Base-by-base conservation (phyloP, 2,888 invertebrate species). In the Baronia brevicornis region DNA sequence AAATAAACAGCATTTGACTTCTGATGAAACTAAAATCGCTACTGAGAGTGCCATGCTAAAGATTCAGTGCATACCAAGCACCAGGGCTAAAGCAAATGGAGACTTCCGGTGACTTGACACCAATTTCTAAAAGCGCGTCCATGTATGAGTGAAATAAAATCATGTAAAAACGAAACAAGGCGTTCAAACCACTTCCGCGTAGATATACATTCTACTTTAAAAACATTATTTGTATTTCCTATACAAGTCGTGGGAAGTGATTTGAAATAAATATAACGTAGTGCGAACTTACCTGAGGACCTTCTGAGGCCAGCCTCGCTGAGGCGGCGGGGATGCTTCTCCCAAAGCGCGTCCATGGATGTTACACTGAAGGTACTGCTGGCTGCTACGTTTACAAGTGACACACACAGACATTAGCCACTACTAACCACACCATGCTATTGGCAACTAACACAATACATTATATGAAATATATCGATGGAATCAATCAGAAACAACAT, bases 231-330 rank as follows among this genome's bases (percentile, higher is more conserved):
- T n/a, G n/a, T n/a, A n/a, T n/a, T n/a, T n/a, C n/a, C n/a, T n/a
- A n/a, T n/a, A n/a, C n/a, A n/a, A 3, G 29, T 28, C 26, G 28
- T 36, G 28, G 44, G 46, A 42, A 43, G 27, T 41, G 45, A 43
- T 44, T 43, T 51, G 39, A 44, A 28, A 13, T 13, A 34, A 29
- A 26, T 29, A 28, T 28, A 33, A 20, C 38, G 40, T 28, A 38
- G 38, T 40, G 40, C 36, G 30, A 33, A 60, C 72, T 80, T 89
- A 92, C 92, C 92, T 89, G 91, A 90, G 61, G 89, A 89, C 72
- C 91, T 86, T 60, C 90, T 87, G 50, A 91, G 86, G 62, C 91
- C 91, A 54, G 91, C 91, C 82, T 91, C 91, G 79, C 89, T 90
- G 64, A 91, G 87, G 65, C 90, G 88, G 55, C 91, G 88, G 51